Evolutionary conservation across 2,113 vertebrate species (phyloP).

Genomic region (Mustelus asterias): DNA sequence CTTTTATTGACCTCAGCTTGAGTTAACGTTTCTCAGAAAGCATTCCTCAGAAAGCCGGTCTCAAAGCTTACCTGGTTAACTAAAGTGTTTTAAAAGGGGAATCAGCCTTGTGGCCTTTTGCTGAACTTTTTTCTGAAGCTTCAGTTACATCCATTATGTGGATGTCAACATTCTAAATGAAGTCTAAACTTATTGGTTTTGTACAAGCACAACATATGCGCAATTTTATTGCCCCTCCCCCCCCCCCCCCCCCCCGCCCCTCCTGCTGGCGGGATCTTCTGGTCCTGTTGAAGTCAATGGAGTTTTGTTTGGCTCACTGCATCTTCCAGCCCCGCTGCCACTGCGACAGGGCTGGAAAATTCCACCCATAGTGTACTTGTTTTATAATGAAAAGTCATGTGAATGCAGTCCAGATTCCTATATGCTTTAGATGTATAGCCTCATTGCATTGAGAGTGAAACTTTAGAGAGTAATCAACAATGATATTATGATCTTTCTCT

Average conservation of each 20-base stretch:
- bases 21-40: not conserved
- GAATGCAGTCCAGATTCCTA: not conserved
- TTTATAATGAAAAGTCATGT: not conserved
- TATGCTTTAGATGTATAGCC: too few species aligned
- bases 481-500: not conserved
- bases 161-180: not conserved
- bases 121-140: not conserved
- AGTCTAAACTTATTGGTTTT: not conserved
- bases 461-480: not conserved
- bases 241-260: too few species aligned
- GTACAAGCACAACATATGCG: not conserved
- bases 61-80: not conserved
- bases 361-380: not conserved
- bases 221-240: too few species aligned
- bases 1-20: not conserved
- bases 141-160: not conserved
- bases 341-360: too few species aligned
- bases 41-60: too few species aligned
- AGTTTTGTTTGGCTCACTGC: too few species aligned
- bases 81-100: not conserved
- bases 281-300: too few species aligned
- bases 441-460: too few species aligned
- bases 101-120: not conserved
- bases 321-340: too few species aligned
- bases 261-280: too few species aligned